These are phyloP conservation scores for Bubalus kerabau DNA, from an alignment of 2,113 vertebrate genomes.

Conservation along the genomic window DNA sequence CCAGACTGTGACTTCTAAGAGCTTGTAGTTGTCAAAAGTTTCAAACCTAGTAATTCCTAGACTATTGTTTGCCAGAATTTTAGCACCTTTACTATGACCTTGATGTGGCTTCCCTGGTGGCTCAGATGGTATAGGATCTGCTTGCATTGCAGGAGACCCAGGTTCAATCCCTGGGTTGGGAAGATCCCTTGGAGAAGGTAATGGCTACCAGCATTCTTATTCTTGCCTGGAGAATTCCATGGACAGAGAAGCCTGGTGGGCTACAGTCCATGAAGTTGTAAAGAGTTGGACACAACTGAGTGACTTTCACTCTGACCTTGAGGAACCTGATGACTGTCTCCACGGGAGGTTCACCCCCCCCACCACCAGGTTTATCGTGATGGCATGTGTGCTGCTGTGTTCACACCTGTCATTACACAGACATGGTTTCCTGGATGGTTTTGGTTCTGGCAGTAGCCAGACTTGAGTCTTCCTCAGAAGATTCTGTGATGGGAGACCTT, in stretches of 20 bases:
- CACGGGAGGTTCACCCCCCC: not conserved
- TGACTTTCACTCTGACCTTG: not conserved
- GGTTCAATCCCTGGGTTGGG: not conserved
- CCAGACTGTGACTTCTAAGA: not conserved
- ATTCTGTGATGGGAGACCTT: no score
- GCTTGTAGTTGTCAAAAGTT: not conserved
- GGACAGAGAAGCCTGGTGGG: not conserved
- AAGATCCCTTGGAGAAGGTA: not conserved
- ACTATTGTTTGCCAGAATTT: not conserved
- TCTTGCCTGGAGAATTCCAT: not conserved
- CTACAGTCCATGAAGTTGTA: not conserved
- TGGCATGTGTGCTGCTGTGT: fast-evolving
- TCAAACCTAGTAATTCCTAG: not conserved
- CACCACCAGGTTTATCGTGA: not conserved
- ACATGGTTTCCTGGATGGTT: not conserved
- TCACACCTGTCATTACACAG: not conserved
- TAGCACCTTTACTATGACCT: no score
- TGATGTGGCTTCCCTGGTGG: not conserved
- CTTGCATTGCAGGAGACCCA: not conserved
- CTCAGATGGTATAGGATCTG: not conserved
- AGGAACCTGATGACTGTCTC: not conserved
- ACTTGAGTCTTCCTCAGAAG: not conserved
- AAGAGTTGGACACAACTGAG: not conserved
- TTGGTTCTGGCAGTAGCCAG: not conserved
- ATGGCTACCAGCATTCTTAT: not conserved